Conservation (phyloP, 1,140 invertebrate genomes). For the Pomacea maculata region DNA sequence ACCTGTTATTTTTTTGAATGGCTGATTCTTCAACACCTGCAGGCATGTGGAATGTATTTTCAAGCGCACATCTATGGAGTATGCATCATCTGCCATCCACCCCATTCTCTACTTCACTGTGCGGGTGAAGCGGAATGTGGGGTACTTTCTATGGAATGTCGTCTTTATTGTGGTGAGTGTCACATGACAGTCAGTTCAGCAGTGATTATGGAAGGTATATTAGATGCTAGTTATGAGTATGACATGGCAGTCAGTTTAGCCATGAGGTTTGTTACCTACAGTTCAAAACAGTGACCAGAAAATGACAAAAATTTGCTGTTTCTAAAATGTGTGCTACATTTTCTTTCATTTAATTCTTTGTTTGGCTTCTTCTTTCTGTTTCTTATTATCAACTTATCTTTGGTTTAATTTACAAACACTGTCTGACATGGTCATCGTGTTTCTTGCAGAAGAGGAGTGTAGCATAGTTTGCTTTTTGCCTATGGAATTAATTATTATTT, state of each 20-base stretch:
- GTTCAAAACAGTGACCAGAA: too few species aligned
- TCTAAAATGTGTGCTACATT: not conserved
- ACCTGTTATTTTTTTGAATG: too few species aligned
- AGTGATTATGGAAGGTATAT: too few species aligned
- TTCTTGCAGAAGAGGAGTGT: too few species aligned
- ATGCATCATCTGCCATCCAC: slow-evolving; percentile 47
- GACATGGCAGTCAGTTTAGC: too few species aligned
- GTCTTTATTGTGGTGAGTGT: slow-evolving; percentile 52
- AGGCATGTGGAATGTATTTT: slow-evolving; percentile 49
- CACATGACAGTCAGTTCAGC: too few species aligned
- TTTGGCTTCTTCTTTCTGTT: not conserved
- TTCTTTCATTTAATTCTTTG: not conserved
- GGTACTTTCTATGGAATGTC: slow-evolving; percentile 59
- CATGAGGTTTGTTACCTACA: too few species aligned
- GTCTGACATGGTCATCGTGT: not conserved
- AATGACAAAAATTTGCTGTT: too few species aligned
- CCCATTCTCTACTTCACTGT: slow-evolving; percentile 50
- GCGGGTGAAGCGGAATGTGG: slow-evolving; percentile 47
- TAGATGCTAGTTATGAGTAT: too few species aligned
- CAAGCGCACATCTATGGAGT: slow-evolving; percentile 45
- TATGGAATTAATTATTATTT: not conserved
- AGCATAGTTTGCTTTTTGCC: too few species aligned
- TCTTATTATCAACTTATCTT: not conserved
- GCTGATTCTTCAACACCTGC: not conserved
- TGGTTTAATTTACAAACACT: not conserved